phyloP scores from a whole-genome alignment of 1,140 invertebrate species.

The Megathymus violae region DNA sequence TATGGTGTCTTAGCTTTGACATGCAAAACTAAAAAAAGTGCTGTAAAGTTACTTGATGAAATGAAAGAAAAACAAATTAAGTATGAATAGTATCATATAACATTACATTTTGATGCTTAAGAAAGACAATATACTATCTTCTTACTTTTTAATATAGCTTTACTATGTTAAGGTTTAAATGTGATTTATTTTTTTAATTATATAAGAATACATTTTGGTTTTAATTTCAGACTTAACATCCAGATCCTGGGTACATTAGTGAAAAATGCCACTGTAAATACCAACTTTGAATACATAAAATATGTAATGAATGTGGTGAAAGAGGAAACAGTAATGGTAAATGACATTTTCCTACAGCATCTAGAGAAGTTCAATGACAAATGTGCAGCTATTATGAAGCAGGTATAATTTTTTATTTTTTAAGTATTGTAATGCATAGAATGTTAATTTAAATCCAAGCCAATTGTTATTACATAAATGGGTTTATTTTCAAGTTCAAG shows the following conservation, averaged over 20 bases:
- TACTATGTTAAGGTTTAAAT: neutral
- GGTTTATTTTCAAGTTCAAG: too few relatives aligned
- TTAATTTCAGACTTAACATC: slow-evolving; percentile 86
- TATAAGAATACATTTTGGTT: too few relatives aligned
- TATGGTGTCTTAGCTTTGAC: slow-evolving; percentile 93
- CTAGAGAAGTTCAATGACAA: slow-evolving; percentile 83
- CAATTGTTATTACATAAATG: too few relatives aligned
- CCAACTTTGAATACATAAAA: slow-evolving; percentile 87
- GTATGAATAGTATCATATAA: too few relatives aligned
- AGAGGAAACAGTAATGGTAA: slow-evolving; percentile 85
- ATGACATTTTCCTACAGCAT: slow-evolving; percentile 83
- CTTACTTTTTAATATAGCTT: too few relatives aligned
- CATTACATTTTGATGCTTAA: too few relatives aligned
- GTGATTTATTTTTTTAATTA: too few relatives aligned
- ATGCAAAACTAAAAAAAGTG: slow-evolving; percentile 86
- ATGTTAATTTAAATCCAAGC: too few relatives aligned
- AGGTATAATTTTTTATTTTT: slow-evolving; percentile 50
- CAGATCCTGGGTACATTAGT: slow-evolving; percentile 89
- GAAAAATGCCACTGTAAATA: slow-evolving; percentile 83
- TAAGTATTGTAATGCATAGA: too few relatives aligned
- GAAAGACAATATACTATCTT: too few relatives aligned
- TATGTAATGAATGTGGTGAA: slow-evolving; percentile 87
- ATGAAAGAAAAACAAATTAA: slow-evolving; percentile 87
- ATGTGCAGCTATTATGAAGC: slow-evolving; percentile 57
- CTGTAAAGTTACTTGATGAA: slow-evolving; percentile 86